phyloP scores from a whole-genome alignment of 2,888 invertebrate genomes.

The Urechis unicinctus region DNA sequence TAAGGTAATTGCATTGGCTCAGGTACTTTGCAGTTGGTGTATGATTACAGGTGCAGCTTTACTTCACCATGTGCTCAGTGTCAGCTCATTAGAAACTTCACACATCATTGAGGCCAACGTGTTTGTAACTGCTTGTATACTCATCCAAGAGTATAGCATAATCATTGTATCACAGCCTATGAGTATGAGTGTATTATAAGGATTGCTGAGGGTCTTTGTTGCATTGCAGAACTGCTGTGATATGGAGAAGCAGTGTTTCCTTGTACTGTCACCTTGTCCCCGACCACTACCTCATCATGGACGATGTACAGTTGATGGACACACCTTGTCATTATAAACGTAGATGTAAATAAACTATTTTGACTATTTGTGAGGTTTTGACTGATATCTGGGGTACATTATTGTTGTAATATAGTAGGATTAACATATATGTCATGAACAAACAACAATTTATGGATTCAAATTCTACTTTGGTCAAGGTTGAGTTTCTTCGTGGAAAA shows the following conservation, averaged over 20 bases:
- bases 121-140: too few relatives aligned
- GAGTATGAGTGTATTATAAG: too few relatives aligned
- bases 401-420: too few relatives aligned
- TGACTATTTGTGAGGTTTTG: too few relatives aligned
- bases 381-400: too few relatives aligned
- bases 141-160: too few relatives aligned
- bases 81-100: slow-evolving; percentile 75
- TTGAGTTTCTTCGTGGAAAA: too few relatives aligned
- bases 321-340: background rate
- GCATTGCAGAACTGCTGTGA: slow-evolving; percentile 87
- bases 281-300: slow-evolving; percentile 88
- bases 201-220: too few relatives aligned
- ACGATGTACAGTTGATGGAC: slow-evolving; percentile 47
- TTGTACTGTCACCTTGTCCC: slow-evolving; percentile 87
- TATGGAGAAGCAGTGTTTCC: slow-evolving; percentile 76
- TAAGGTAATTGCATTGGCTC: background rate
- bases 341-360: background rate
- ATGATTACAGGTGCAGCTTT: slow-evolving; percentile 56
- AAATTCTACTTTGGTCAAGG: too few relatives aligned
- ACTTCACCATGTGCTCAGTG: slow-evolving; percentile 80
- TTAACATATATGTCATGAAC: too few relatives aligned
- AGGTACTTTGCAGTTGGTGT: background rate
- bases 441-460: too few relatives aligned
- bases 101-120: slow-evolving; percentile 78
- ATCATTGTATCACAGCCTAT: too few relatives aligned